Base-by-base conservation (phyloP, 1,140 invertebrate species). In the Aphidius ervi region DNA sequence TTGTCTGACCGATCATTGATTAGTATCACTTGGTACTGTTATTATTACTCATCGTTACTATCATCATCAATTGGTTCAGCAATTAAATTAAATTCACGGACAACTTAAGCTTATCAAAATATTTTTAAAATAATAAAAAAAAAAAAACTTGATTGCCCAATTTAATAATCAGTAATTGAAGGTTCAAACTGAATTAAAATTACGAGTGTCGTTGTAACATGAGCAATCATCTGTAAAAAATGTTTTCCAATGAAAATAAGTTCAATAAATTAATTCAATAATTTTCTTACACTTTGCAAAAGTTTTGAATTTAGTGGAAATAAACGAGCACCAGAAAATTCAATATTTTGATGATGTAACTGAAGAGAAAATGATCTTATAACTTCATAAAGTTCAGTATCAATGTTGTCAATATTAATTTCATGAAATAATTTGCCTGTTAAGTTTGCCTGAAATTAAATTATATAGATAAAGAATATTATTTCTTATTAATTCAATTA, bases 101-200 rank as follows among this genome's bases (percentile, higher is more conserved):
- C 16, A 16, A 16, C 16, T 16, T 16, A 16, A 16, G 16, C 16
- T 16, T 16, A 1, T 16, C 1, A n/a, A n/a, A n/a, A 16, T 16
- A 16, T 16, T 16, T 16, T 16, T 16, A 16, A 16, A 16, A 16
- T 16, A 16, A 16, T 16, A 16, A 16, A 16, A 16, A 16, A 31
- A 31, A 31, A 31, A 31, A 31, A 31, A 31, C 4, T 31, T 31
- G 23, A 31, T 31, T 31, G 23, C 23, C 0, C 23, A 31, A 3
- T 31, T 31, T 16, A 16, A 16, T 1, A 1, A 31, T 31, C 23
- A 31, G 23, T 3, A 31, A 31, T 31, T 42, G 49, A 46, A 37
- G 61, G 61, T 5, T 63, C 42, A 50, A 63, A 63, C 42, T 63
- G 61, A 42, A 63, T 59, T 40, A 63, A 56, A 9, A 63, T 58